Evolutionary conservation across 2,888 invertebrate genomes (phyloP).

Genomic region (Orthosia incerta): DNA sequence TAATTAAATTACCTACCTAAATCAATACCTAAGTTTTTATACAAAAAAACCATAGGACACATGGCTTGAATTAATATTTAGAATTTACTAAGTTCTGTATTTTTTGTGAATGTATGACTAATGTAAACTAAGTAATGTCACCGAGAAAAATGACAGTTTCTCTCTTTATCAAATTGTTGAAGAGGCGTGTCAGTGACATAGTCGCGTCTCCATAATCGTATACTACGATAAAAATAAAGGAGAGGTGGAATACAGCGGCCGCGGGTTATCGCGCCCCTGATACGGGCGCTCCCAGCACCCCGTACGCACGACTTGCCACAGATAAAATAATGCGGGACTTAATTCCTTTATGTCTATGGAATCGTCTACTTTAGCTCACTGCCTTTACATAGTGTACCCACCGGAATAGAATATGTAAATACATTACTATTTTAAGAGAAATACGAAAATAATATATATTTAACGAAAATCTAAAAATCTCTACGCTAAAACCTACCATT

Average conservation of each 20-base stretch:
- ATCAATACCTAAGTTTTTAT: no score
- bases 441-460: neutral
- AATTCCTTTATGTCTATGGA: neutral
- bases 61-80: no score
- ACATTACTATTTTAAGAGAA: neutral
- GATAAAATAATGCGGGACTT: conserved; percentile 49
- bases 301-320: conserved; percentile 28
- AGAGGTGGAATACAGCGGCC: conserved; percentile 25
- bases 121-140: no score
- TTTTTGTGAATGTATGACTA: no score
- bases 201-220: conserved; percentile 59
- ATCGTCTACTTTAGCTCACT: neutral
- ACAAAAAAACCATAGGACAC: no score
- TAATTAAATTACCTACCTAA: no score
- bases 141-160: neutral
- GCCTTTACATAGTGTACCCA: neutral
- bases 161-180: conserved; percentile 15
- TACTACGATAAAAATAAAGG: conserved; percentile 67
- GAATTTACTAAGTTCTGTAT: no score
- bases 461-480: neutral
- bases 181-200: conserved; percentile 55
- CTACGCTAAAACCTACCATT: no score
- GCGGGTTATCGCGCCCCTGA: conserved; percentile 59
- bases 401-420: neutral
- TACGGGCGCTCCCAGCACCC: conserved; percentile 32